Evolutionary conservation across 2,797 vertebrate genomes (phyloP).

Genomic region (Alca torda): DNA sequence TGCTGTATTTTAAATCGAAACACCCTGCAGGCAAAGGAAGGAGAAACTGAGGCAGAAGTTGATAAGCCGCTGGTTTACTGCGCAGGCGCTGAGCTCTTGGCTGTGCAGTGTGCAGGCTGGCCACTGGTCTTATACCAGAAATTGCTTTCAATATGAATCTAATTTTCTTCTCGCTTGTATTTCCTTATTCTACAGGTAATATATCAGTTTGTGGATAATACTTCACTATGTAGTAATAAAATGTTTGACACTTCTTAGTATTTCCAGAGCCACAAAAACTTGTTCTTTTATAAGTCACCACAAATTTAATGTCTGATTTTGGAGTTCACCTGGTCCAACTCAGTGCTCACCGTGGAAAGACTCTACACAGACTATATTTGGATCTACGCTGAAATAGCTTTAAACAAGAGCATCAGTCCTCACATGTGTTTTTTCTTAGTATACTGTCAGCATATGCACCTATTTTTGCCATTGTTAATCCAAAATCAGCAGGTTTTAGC

Average conservation of each 20-base stretch:
- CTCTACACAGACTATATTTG: not conserved
- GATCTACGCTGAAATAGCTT: not conserved
- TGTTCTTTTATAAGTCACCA: not conserved
- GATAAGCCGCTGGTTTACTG: not conserved
- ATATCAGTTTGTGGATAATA: not conserved
- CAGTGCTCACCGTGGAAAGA: not conserved
- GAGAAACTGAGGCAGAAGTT: not conserved
- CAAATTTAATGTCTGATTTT: not conserved
- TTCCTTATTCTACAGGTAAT: not conserved
- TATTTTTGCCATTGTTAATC: not conserved
- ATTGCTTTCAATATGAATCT: not conserved
- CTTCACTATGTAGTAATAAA: not conserved
- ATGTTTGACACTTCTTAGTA: not conserved
- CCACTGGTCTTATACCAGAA: not conserved
- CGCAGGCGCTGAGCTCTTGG: not conserved
- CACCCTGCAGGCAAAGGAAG: not conserved
- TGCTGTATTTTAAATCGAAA: not conserved
- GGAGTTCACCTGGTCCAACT: not conserved
- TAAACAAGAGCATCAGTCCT: not conserved
- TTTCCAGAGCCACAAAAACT: not conserved
- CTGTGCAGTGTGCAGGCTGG: fast-evolving
- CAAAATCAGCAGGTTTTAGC: not conserved
- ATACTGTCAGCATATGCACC: not conserved
- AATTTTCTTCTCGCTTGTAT: not conserved
- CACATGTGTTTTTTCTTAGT: not conserved